phyloP scores from a whole-genome alignment of 2,888 invertebrate species.

The Antitype chi region DNA sequence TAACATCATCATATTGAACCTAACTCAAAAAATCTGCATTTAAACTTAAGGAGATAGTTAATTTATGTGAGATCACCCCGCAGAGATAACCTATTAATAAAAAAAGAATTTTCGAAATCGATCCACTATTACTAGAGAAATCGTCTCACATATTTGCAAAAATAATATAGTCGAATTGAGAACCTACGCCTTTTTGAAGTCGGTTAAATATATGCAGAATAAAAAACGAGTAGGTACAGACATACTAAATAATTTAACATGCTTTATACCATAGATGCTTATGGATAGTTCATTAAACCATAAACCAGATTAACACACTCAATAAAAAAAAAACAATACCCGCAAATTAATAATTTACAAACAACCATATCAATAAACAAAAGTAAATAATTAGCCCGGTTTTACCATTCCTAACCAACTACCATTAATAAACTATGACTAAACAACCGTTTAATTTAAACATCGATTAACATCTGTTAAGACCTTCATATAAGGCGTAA shows the following conservation, averaged over 20 bases:
- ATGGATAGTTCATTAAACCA: background rate
- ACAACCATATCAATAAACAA: background rate
- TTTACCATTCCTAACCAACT: constrained; percentile 13
- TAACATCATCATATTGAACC: no score
- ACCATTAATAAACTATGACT: constrained; percentile 36
- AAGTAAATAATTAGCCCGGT: constrained; percentile 8
- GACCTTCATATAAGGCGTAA: background rate
- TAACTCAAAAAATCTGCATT: no score
- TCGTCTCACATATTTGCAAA: no score
- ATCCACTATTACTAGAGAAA: no score
- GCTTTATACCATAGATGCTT: no score
- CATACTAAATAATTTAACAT: background rate
- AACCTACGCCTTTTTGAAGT: no score
- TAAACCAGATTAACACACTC: background rate
- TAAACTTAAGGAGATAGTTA: no score
- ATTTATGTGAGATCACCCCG: no score
- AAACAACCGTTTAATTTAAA: constrained; percentile 28
- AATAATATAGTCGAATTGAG: no score
- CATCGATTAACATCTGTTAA: constrained; percentile 21
- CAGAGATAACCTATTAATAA: no score
- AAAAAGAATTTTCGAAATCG: no score
- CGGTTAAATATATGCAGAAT: background rate
- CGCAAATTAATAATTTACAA: background rate
- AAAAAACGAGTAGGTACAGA: background rate
- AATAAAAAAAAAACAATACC: background rate